These are phyloP conservation scores for Rutpela maculata DNA, from an alignment of 2,888 invertebrate species.

Conservation along the genomic window DNA sequence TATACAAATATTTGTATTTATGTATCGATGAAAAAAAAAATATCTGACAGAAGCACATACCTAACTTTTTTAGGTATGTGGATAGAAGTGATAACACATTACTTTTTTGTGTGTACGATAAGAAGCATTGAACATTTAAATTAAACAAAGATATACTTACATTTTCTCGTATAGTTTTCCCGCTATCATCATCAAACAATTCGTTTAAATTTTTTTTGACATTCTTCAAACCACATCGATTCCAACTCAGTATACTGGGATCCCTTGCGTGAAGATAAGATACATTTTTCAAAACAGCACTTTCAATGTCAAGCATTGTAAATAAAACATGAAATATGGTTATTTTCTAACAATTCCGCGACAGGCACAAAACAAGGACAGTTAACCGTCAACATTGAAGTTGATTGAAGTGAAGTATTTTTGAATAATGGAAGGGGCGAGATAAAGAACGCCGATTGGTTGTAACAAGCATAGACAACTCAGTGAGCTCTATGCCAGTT, in stretches of 20 bases:
- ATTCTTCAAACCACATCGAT: slow-evolving; percentile 16
- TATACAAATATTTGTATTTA: no score
- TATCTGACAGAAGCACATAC: no score
- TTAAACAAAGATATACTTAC: slow-evolving; percentile 4
- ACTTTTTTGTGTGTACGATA: no score
- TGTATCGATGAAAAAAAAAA: no score
- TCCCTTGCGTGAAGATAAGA: slow-evolving; percentile 47
- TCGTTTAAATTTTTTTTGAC: slow-evolving; percentile 39
- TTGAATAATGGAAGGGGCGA: neutral
- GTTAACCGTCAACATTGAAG: neutral
- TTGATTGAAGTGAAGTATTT: no score
- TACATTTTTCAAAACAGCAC: slow-evolving; percentile 27
- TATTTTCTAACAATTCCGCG: neutral
- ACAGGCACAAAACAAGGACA: neutral
- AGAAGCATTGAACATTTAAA: no score
- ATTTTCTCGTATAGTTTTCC: neutral
- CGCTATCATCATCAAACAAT: slow-evolving; percentile 19
- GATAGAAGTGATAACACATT: no score
- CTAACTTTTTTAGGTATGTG: no score
- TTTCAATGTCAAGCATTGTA: slow-evolving; percentile 32
- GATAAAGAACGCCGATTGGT: neutral
- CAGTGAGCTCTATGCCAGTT: neutral
- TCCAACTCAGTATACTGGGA: slow-evolving; percentile 48
- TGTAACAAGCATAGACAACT: no score
- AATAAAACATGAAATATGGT: neutral